A percentile compares a stretch with the other conserved stretches of the same genome.
These are phyloP conservation scores for Heliconius congener DNA, from an alignment of 1,140 invertebrate genomes.

Conservation along the genomic window DNA sequence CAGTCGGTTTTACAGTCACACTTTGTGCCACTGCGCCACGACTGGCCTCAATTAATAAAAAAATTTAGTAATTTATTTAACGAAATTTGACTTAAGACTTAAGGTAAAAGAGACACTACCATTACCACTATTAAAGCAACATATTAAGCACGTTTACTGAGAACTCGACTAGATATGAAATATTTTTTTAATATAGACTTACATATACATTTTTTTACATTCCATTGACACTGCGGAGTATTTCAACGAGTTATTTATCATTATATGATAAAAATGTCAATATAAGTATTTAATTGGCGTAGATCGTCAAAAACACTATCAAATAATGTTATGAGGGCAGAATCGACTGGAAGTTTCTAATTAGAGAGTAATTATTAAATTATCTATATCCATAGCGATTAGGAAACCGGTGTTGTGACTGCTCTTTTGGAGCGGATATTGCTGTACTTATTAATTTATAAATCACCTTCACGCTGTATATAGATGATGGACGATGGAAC, in stretches of 20 bases:
- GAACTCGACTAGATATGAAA: neutral
- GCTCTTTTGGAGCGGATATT: conserved; percentile 15
- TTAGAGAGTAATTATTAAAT: conserved; percentile 27
- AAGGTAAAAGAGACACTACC: neutral
- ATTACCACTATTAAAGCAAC: neutral
- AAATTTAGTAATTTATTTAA: too few relatives aligned
- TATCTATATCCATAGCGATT: conserved; percentile 24
- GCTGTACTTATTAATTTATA: conserved; percentile 11
- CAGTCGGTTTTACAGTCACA: too few relatives aligned
- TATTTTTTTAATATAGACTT: neutral
- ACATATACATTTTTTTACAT: neutral
- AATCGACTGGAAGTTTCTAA: conserved; percentile 24
- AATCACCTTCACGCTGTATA: too few relatives aligned
- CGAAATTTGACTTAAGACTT: neutral
- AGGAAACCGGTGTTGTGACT: conserved; percentile 29
- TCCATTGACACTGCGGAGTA: neutral
- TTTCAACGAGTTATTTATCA: neutral
- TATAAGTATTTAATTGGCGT: neutral
- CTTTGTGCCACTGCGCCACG: too few relatives aligned
- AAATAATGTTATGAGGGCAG: conserved; percentile 21
- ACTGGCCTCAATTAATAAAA: too few relatives aligned
- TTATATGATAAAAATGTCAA: conserved; percentile 11
- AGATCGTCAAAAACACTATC: conserved; percentile 12
- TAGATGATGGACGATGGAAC: too few relatives aligned
- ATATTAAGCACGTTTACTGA: neutral